A percentile compares a stretch with the other conserved stretches of the same genome.
phyloP scores from a whole-genome alignment of 2,888 invertebrate genomes.

The Hylaea fasciaria region DNA sequence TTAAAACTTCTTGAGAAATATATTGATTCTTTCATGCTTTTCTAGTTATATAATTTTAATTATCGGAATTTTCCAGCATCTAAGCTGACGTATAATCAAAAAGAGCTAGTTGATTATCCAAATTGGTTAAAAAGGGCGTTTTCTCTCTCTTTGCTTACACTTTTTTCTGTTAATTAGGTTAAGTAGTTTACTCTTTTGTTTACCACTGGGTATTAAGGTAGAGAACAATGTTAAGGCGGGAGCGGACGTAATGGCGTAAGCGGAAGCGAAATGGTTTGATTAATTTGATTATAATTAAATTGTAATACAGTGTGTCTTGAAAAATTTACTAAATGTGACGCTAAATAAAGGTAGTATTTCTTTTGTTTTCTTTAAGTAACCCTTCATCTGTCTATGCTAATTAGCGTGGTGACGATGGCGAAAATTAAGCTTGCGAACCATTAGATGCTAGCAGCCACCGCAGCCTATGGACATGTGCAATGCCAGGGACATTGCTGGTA shows the following conservation, averaged over 20 bases:
- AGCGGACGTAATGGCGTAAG: constrained; percentile 8
- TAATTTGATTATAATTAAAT: not conserved
- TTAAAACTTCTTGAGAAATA: too few relatives aligned
- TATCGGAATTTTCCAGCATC: not conserved
- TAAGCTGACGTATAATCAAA: constrained; percentile 31
- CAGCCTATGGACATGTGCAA: too few relatives aligned
- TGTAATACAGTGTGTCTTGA: too few relatives aligned
- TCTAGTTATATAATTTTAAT: not conserved
- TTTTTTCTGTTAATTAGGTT: constrained; percentile 74
- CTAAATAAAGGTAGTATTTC: too few relatives aligned
- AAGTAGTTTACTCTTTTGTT: constrained; percentile 71
- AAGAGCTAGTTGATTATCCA: constrained; percentile 30
- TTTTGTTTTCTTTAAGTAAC: too few relatives aligned
- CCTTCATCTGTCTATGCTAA: too few relatives aligned
- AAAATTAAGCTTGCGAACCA: too few relatives aligned
- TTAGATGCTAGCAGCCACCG: too few relatives aligned
- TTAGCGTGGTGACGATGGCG: too few relatives aligned
- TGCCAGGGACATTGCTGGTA: too few relatives aligned
- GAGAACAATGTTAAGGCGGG: not conserved
- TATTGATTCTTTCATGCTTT: not conserved
- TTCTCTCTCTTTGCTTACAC: constrained; percentile 42
- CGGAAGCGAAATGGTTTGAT: not conserved
- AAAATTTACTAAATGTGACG: too few relatives aligned
- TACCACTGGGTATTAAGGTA: constrained; percentile 61
- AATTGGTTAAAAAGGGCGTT: constrained; percentile 33